These are phyloP conservation scores for Gambelia wislizenii DNA, from an alignment of 2,797 vertebrate species.

Conservation along the genomic window DNA sequence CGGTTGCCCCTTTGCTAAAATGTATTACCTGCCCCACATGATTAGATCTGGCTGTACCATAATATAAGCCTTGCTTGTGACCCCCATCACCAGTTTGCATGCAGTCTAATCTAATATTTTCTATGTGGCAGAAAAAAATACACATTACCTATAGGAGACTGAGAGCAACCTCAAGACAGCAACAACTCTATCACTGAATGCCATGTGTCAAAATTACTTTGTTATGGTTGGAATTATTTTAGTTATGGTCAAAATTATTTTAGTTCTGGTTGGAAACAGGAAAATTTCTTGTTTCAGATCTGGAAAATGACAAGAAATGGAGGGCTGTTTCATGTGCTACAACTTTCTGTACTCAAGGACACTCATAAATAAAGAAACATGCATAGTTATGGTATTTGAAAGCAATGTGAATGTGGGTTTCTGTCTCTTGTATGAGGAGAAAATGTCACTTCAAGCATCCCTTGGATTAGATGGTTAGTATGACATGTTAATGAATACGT, in stretches of 20 bases:
- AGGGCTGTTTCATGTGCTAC: background rate
- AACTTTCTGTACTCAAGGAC: background rate
- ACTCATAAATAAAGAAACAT: background rate
- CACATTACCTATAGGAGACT: background rate
- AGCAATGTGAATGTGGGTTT: background rate
- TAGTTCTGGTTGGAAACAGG: background rate
- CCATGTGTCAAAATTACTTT: background rate
- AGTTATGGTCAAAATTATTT: background rate
- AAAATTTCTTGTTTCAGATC: background rate
- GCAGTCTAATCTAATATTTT: background rate
- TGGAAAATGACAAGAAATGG: background rate
- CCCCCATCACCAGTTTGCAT: background rate
- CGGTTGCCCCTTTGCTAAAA: background rate
- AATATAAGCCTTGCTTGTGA: slow-evolving; percentile 10
- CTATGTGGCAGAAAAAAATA: background rate
- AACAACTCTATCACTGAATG: background rate
- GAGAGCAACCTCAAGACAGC: background rate
- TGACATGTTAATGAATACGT: too few species aligned
- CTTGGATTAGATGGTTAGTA: too few species aligned
- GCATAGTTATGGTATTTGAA: background rate
- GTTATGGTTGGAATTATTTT: too few species aligned
- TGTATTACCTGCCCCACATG: background rate
- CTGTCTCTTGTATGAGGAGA: background rate
- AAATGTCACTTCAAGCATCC: background rate
- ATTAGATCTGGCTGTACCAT: background rate